These are phyloP conservation scores for Acromyrmex heyeri DNA, from an alignment of 1,140 invertebrate species.

Conservation along the genomic window DNA sequence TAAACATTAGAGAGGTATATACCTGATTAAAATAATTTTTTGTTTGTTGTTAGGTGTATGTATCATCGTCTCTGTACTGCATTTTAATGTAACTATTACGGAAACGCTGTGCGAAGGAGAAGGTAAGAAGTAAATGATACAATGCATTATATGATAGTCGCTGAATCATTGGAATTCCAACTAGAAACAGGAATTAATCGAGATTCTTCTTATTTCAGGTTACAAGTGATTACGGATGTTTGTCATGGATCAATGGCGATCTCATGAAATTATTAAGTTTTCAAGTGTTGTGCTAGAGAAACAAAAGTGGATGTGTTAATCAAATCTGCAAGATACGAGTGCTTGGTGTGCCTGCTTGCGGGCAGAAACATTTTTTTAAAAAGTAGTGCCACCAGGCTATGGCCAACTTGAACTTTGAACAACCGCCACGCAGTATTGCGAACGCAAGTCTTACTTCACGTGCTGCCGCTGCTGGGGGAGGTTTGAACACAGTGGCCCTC, in stretches of 20 bases:
- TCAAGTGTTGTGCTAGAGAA: slow-evolving; percentile 62
- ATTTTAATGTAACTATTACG: slow-evolving; percentile 65
- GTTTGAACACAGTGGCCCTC: slow-evolving; percentile 88
- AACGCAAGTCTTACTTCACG: slow-evolving; percentile 89
- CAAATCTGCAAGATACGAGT: slow-evolving; percentile 59
- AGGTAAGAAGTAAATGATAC: slow-evolving; percentile 47
- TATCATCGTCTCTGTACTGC: slow-evolving; percentile 27
- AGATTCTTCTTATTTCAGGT: slow-evolving; percentile 22
- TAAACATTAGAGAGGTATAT: too few species aligned
- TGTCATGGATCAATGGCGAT: slow-evolving; percentile 73
- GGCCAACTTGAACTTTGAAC: slow-evolving; percentile 94
- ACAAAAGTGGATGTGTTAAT: slow-evolving; percentile 72
- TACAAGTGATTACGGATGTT: slow-evolving; percentile 27
- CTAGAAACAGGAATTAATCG: neutral
- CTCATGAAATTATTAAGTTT: slow-evolving; percentile 54
- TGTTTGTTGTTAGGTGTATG: slow-evolving; percentile 57
- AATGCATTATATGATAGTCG: neutral
- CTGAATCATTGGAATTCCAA: neutral
- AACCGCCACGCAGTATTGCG: slow-evolving; percentile 92
- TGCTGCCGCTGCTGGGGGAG: slow-evolving; percentile 86
- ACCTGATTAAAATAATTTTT: slow-evolving; percentile 28
- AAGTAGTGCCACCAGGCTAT: slow-evolving; percentile 88
- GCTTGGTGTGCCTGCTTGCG: slow-evolving; percentile 64
- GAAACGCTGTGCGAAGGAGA: slow-evolving; percentile 28
- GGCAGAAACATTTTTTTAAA: slow-evolving; percentile 72